A percentile compares a stretch with the other conserved stretches of the same genome.
Conservation (phyloP, 1,140 invertebrate genomes). For the Drosophila biarmipes region DNA sequence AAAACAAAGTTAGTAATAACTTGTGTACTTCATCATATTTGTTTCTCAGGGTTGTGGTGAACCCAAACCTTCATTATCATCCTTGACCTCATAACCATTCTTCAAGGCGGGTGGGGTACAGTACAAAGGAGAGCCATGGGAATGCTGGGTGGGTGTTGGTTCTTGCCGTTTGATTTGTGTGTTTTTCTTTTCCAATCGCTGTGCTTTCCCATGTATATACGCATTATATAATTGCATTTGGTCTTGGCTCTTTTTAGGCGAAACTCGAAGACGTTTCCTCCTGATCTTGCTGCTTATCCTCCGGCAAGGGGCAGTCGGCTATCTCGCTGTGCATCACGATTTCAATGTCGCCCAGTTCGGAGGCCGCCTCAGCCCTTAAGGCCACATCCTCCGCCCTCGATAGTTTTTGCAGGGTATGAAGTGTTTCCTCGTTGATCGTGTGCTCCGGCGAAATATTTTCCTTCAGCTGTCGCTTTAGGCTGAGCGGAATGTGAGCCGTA, state of each 20-base stretch:
- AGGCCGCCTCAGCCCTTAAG: conserved; percentile 40
- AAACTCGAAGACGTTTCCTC: conserved; percentile 31
- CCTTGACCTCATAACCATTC: conserved; percentile 12
- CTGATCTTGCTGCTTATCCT: conserved; percentile 30
- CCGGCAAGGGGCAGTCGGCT: conserved; percentile 48
- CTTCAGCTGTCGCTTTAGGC: conserved; percentile 79
- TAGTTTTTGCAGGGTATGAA: conserved; percentile 72
- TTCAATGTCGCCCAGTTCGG: conserved; percentile 67
- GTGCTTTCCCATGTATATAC: background rate
- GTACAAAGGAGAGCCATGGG: conserved; percentile 57
- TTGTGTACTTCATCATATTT: conserved; percentile 74
- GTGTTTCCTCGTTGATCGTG: conserved; percentile 81
- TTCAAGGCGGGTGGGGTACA: conserved; percentile 51
- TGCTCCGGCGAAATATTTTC: conserved; percentile 84
- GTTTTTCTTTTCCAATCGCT: background rate
- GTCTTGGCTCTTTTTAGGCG: conserved; percentile 17
- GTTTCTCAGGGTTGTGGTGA: conserved; percentile 15
- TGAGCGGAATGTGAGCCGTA: conserved; percentile 64
- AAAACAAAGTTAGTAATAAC: conserved; percentile 56
- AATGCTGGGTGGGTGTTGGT: conserved; percentile 58
- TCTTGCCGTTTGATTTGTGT: conserved; percentile 22
- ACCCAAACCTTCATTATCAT: conserved; percentile 14
- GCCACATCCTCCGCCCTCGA: conserved; percentile 44
- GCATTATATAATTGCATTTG: background rate
- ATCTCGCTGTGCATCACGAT: conserved; percentile 73